These are phyloP conservation scores for Baccha elongata DNA, from an alignment of 2,888 invertebrate species.

Conservation along the genomic window DNA sequence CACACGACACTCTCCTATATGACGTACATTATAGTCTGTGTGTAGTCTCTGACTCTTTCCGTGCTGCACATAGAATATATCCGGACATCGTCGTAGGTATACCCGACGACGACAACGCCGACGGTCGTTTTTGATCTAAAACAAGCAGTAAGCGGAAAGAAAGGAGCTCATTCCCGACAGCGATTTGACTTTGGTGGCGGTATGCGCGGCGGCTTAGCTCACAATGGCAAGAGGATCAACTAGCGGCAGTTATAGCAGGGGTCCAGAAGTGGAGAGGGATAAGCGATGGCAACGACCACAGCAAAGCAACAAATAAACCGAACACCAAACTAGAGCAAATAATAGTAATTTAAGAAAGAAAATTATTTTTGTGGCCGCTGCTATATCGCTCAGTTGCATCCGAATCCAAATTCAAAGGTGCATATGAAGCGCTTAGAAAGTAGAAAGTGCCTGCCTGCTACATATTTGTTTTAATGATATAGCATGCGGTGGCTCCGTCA, in stretches of 20 bases:
- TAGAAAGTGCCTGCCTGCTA: conserved; percentile 73
- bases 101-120: conserved; percentile 4
- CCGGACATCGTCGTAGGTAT: conserved; percentile 11
- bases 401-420: conserved; percentile 44
- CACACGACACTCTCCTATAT: conserved; percentile 73
- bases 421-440: conserved; percentile 72
- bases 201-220: conserved; percentile 12
- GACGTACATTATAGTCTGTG: conserved; percentile 61
- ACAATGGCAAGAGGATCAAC: conserved; percentile 51
- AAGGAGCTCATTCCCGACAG: conserved; percentile 61
- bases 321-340: conserved; percentile 73
- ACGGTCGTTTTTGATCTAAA: conserved; percentile 68
- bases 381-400: conserved; percentile 62
- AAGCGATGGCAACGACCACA: conserved; percentile 43
- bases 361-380: conserved; percentile 65
- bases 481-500: conserved; percentile 72
- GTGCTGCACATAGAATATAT: conserved; percentile 27
- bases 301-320: conserved; percentile 70
- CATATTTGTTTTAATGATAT: conserved; percentile 74
- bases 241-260: conserved; percentile 16
- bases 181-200: conserved; percentile 30
- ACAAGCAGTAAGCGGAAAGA: conserved; percentile 57
- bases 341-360: conserved; percentile 74
- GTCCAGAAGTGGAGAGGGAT: conserved; percentile 22
- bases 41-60: conserved; percentile 15